These are phyloP conservation scores for Noctua fimbriata DNA, from an alignment of 2,888 invertebrate species.

Conservation along the genomic window DNA sequence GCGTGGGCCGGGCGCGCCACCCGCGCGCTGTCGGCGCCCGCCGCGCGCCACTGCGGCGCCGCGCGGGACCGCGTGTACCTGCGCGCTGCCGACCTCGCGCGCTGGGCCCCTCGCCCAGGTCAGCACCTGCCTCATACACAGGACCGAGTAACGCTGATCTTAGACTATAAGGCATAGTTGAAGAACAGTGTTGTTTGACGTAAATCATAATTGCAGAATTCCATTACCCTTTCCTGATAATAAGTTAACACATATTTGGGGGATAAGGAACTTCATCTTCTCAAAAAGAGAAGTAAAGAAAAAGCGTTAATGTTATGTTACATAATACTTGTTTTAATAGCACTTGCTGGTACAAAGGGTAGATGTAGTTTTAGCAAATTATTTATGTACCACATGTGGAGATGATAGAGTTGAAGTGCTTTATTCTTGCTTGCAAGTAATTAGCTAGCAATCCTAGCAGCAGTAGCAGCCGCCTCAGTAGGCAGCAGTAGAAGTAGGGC, in stretches of 20 bases:
- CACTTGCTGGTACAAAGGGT: slow-evolving; percentile 59
- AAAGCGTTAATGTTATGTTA: slow-evolving; percentile 32
- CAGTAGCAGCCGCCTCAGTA: not conserved
- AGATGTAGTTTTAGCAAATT: slow-evolving; percentile 78
- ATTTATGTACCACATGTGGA: slow-evolving; percentile 77
- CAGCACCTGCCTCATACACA: slow-evolving; percentile 51
- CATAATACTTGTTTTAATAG: slow-evolving; percentile 38
- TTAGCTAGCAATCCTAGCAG: not conserved
- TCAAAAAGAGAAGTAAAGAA: not conserved
- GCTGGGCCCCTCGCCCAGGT: slow-evolving; percentile 95
- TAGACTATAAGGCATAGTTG: not conserved
- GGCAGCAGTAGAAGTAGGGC: not conserved
- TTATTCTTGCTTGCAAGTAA: not conserved
- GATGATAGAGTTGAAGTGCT: slow-evolving; percentile 60
- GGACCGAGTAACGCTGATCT: too few relatives aligned
- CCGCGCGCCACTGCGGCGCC: slow-evolving; percentile 94
- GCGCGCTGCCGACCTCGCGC: slow-evolving; percentile 93
- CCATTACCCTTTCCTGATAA: not conserved
- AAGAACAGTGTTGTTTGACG: not conserved
- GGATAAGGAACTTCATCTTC: not conserved
- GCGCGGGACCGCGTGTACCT: slow-evolving; percentile 95
- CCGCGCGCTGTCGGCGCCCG: slow-evolving; percentile 89
- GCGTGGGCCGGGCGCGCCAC: slow-evolving; percentile 94
- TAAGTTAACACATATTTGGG: not conserved
- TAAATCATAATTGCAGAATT: not conserved